A percentile compares a stretch with the other conserved stretches of the same genome.
Conservation (phyloP, 2,113 vertebrate species). For the Misgurnus mizolepis region DNA sequence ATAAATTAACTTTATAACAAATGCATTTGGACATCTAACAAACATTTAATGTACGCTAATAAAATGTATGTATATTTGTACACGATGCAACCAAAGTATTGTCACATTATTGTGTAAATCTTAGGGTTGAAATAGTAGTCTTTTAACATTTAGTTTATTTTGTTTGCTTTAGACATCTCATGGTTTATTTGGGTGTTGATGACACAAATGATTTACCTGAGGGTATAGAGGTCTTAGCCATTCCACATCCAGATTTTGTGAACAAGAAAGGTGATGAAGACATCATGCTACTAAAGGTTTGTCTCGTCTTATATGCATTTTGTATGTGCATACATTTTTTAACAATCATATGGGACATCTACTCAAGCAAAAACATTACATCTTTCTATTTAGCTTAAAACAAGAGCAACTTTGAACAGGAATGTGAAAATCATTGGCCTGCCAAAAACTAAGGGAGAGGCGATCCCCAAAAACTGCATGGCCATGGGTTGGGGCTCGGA, state of each 20-base stretch:
- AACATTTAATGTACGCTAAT: too few species aligned
- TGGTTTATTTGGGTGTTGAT: constrained; percentile 49
- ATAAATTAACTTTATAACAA: too few species aligned
- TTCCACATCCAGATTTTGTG: constrained; percentile 41
- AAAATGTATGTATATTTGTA: too few species aligned
- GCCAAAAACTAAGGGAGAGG: not conserved
- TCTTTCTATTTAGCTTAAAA: constrained; percentile 65
- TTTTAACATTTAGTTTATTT: not conserved
- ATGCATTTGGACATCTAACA: too few species aligned
- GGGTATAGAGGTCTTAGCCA: not conserved
- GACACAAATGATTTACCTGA: fast-evolving
- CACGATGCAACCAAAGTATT: too few species aligned
- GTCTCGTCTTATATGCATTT: too few species aligned
- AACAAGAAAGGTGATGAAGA: not conserved
- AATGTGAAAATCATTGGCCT: constrained; percentile 60
- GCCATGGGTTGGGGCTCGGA: constrained; percentile 77
- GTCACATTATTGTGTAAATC: too few species aligned
- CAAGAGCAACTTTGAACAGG: constrained; percentile 58
- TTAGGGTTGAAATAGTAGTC: too few species aligned
- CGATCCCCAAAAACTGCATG: constrained; percentile 61
- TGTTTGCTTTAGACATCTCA: constrained; percentile 31
- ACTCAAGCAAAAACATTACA: too few species aligned
- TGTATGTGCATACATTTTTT: too few species aligned
- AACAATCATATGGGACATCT: not conserved
- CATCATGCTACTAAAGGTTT: constrained; percentile 68